These are phyloP conservation scores for Sitobion miscanthi DNA, from an alignment of 1,140 invertebrate species.

Conservation along the genomic window DNA sequence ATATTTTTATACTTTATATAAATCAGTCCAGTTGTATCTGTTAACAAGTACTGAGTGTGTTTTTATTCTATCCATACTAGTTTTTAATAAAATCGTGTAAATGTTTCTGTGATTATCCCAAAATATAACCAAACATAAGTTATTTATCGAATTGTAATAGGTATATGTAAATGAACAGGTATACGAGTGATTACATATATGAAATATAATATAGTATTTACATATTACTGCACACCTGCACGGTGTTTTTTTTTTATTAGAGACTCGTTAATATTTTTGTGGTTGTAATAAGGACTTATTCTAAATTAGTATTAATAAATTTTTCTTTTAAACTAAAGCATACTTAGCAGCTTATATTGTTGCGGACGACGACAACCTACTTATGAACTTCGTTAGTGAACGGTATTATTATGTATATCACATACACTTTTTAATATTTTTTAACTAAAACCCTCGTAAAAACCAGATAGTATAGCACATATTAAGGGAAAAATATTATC, in stretches of 20 bases:
- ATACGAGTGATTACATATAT: neutral
- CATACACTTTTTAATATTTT: neutral
- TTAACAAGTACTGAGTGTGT: neutral
- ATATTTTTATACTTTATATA: neutral
- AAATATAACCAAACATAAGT: neutral
- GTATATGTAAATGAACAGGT: neutral
- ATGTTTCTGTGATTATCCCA: neutral
- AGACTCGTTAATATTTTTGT: neutral
- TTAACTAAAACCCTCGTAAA: neutral
- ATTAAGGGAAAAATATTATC: neutral
- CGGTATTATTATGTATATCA: neutral
- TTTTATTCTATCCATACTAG: neutral
- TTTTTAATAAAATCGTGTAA: neutral
- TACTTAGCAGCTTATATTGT: neutral
- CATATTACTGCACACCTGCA: neutral
- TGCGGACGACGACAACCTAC: no score
- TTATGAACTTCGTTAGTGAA: neutral
- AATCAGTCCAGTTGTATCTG: neutral
- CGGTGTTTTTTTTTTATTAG: neutral
- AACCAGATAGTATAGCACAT: neutral
- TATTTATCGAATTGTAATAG: neutral
- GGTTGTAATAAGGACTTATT: no score
- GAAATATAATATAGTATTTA: neutral
- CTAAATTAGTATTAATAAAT: neutral
- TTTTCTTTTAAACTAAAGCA: neutral